These are phyloP conservation scores for Hoplias malabaricus DNA, from an alignment of 2,113 vertebrate genomes.

Conservation along the genomic window DNA sequence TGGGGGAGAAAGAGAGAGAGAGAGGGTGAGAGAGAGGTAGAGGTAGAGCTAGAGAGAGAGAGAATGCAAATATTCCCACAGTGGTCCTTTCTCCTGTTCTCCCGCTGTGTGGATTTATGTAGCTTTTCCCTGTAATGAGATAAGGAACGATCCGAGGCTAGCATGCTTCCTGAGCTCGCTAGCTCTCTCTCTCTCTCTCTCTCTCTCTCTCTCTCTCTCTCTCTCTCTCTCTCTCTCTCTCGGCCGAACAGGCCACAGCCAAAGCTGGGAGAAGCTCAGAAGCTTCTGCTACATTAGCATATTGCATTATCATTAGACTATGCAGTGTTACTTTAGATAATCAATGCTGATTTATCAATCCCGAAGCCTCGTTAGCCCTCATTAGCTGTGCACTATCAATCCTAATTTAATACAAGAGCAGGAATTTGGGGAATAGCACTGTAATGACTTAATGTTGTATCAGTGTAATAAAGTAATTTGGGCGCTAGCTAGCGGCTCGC, in stretches of 20 bases:
- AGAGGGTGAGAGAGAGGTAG: conserved; percentile 56
- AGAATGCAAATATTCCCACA: conserved; percentile 74
- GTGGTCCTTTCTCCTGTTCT: conserved; percentile 64
- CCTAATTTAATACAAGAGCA: conserved; percentile 22
- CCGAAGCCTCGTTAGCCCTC: conserved; percentile 33
- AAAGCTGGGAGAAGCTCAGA: background rate
- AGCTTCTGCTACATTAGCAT: conserved; percentile 15
- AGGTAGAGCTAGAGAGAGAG: conserved; percentile 61
- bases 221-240: no score
- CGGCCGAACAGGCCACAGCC: no score
- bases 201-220: conserved; percentile 27
- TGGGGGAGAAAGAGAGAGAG: conserved; percentile 39
- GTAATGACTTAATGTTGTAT: conserved; percentile 17
- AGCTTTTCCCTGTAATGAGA: conserved; percentile 74
- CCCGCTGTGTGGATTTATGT: conserved; percentile 74
- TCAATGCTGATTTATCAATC: conserved; percentile 44
- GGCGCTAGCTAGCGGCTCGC: conserved; percentile 12
- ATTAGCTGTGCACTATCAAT: conserved; percentile 36
- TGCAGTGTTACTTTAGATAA: conserved; percentile 37
- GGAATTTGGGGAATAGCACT: conserved; percentile 23
- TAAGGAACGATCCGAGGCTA: conserved; percentile 69
- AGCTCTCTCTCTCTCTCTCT: conserved; percentile 40
- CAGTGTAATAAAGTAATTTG: conserved; percentile 36
- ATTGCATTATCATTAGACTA: conserved; percentile 18
- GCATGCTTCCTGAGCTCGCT: conserved; percentile 45